Conservation (phyloP, 2,797 vertebrate genomes). For the Pseudotriccus pelzelni region DNA sequence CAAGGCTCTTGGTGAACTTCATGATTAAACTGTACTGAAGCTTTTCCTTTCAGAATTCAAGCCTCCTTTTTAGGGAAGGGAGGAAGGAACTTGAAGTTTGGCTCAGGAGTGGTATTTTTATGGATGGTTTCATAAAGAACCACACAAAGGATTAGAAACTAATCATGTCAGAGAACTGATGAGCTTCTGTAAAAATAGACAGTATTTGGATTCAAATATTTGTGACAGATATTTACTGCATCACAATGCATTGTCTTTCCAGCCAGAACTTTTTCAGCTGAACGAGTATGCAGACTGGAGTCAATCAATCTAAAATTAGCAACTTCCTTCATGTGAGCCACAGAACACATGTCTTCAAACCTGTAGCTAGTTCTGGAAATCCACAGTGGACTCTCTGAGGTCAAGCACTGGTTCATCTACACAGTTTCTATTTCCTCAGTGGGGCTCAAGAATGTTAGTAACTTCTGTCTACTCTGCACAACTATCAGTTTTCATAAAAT, state of each 20-base stretch:
- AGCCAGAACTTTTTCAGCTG: constrained; percentile 14
- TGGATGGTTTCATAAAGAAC: background rate
- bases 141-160: background rate
- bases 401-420: background rate
- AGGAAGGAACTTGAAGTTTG: constrained; percentile 23
- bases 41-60: background rate
- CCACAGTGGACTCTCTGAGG: background rate
- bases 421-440: background rate
- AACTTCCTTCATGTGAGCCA: background rate
- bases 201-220: constrained; percentile 44
- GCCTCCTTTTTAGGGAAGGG: background rate
- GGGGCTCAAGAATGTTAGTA: background rate
- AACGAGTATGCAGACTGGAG: background rate
- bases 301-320: constrained; percentile 17
- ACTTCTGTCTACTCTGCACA: background rate
- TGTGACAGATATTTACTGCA: constrained; percentile 26
- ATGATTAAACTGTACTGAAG: background rate
- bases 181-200: constrained; percentile 54
- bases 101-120: constrained; percentile 5
- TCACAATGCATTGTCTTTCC: constrained; percentile 21
- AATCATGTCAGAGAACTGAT: constrained; percentile 1
- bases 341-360: background rate
- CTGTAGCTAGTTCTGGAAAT: background rate
- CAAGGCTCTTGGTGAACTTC: background rate
- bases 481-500: background rate